phyloP scores from a whole-genome alignment of 2,888 invertebrate genomes.

The Nephrotoma appendiculata region DNA sequence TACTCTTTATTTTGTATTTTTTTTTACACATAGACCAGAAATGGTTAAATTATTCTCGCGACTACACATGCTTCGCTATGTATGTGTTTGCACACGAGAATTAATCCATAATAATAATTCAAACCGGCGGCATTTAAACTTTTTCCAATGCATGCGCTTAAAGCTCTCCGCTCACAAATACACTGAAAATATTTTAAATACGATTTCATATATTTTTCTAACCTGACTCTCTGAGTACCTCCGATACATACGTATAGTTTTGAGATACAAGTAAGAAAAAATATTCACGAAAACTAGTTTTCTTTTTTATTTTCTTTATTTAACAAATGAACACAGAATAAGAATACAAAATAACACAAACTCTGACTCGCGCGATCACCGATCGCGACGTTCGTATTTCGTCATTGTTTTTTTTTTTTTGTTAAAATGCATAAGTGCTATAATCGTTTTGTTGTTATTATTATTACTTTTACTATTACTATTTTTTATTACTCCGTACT shows the following conservation, averaged over 20 bases:
- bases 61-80: not conserved
- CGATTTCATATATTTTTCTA: not conserved
- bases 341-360: not conserved
- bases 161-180: not conserved
- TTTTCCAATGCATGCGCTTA: not conserved
- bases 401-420: not conserved
- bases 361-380: not conserved
- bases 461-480: not conserved
- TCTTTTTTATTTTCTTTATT: not conserved
- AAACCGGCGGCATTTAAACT: slow-evolving; percentile 9
- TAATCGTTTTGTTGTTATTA: not conserved
- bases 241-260: not conserved
- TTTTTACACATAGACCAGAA: not conserved
- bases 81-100: not conserved
- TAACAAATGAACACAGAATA: not conserved
- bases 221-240: not conserved
- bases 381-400: not conserved
- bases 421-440: not conserved
- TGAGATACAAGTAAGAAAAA: not conserved
- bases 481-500: not conserved
- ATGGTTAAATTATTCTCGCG: not conserved
- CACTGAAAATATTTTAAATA: not conserved
- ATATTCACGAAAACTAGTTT: not conserved
- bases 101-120: not conserved
- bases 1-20: not conserved